A percentile compares a stretch with the other conserved stretches of the same genome.
These are phyloP conservation scores for Pseudotriccus pelzelni DNA, from an alignment of 2,797 vertebrate genomes.

Conservation along the genomic window DNA sequence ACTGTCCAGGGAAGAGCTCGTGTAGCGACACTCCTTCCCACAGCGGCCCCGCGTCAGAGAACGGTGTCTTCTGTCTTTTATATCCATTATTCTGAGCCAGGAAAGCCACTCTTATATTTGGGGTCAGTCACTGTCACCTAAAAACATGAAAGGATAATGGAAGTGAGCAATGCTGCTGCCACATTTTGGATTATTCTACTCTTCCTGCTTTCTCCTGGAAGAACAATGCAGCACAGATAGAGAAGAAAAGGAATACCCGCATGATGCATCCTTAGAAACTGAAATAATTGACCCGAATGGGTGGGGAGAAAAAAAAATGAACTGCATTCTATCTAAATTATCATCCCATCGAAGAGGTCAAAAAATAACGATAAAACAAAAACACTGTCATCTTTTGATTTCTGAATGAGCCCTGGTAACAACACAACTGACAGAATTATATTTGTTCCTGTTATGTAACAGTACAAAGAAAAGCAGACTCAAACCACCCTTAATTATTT, in stretches of 20 bases:
- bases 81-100: conserved; percentile 82
- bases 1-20: conserved; percentile 89
- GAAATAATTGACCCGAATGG: not conserved
- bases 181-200: not conserved
- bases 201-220: not conserved
- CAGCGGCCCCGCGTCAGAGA: conserved; percentile 89
- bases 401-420: conserved; percentile 9
- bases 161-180: not conserved
- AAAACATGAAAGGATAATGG: not conserved
- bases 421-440: not conserved
- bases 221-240: accelerated
- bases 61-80: conserved; percentile 92
- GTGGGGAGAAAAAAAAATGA: not conserved
- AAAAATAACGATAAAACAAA: conserved; percentile 1
- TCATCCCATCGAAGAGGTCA: conserved; percentile 9
- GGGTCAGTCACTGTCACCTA: conserved; percentile 59
- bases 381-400: conserved; percentile 14
- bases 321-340: conserved; percentile 2
- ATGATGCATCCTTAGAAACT: not conserved
- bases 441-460: conserved; percentile 11
- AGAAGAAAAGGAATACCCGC: not conserved
- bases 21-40: conserved; percentile 91
- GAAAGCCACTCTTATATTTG: not conserved
- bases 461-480: conserved; percentile 41
- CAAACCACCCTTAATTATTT: conserved; percentile 42